Evolutionary conservation across 2,888 invertebrate genomes (phyloP), one percentile per base, ranked within the genome.

Genomic region (Aspidiotus destructor): DNA sequence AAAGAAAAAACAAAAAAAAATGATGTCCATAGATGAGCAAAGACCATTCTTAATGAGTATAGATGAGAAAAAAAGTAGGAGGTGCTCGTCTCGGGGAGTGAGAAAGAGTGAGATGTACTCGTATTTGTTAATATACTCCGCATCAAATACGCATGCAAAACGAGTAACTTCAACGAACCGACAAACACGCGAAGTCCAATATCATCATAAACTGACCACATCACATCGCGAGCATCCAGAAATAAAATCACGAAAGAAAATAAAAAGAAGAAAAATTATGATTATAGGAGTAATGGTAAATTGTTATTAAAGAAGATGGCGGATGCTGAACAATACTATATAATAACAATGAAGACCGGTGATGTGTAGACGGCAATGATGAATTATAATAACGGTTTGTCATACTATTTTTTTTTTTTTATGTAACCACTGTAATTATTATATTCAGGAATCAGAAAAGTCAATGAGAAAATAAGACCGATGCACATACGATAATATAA

Each of bases 311-410:
- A 67, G 67, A 67, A 67, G 67, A 67, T 67, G 67, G 67, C 67
- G 67, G 67, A 67, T 67, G 67, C 67, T 67, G 67, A 67, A 67
- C 67, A 67, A 67, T 67, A 67, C 57, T 60, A 58, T 58, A 58
- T 58, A 58, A 58, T 41, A 58, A 64, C 16, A 55, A 28, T 48
- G 13, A 54, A 41, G 52, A 15, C 15, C 15, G 40, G 42, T 61
- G 44, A 40, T 57, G 57, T 60, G 67, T 44, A 67, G 67, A 67
- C 67, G 60, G 67, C 67, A 57, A 67, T 67, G 67, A 67, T 67
- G 48, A 67, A 67, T 67, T 67, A 67, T 67, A 67, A 67, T 67
- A 67, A 67, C 67, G 67, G 67, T 67, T 67, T 67, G 67, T 67
- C 67, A 58, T 67, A 67, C 28, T 3, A 28, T 28, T 28, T 28